Conservation (phyloP, 2,113 vertebrate species). For the Oncorhynchus clarkii region DNA sequence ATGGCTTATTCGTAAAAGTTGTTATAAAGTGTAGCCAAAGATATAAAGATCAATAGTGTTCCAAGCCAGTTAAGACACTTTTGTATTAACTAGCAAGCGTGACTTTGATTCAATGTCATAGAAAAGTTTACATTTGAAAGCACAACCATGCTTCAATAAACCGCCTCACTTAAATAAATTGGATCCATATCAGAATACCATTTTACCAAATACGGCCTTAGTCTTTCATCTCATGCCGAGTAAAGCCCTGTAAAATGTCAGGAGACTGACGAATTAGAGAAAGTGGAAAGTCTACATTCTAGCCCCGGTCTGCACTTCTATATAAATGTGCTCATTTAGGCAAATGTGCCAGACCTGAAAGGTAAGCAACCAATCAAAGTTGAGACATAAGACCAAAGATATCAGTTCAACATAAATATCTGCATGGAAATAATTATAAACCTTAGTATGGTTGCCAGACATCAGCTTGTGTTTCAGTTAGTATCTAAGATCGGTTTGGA, state of each 20-base stretch:
- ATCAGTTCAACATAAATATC: slow-evolving; percentile 17
- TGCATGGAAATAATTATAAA: slow-evolving; percentile 42
- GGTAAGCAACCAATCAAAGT: slow-evolving; percentile 4
- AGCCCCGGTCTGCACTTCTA: too few species aligned
- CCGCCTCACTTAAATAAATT: too few species aligned
- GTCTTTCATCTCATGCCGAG: too few species aligned
- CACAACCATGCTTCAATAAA: slow-evolving; percentile 1
- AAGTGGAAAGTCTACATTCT: too few species aligned
- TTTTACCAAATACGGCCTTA: too few species aligned
- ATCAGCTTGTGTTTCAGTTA: slow-evolving; percentile 27
- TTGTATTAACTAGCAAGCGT: too few species aligned
- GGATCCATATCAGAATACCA: too few species aligned
- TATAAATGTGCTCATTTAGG: not conserved
- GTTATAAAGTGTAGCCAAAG: too few species aligned
- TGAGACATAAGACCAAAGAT: slow-evolving; percentile 8
- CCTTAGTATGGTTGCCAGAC: slow-evolving; percentile 31
- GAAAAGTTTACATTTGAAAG: slow-evolving; percentile 1
- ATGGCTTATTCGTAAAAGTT: too few species aligned
- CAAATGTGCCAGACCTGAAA: not conserved
- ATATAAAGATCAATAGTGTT: not conserved
- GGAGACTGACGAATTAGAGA: too few species aligned
- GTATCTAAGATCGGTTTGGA: not conserved
- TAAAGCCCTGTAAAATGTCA: too few species aligned
- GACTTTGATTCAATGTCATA: not conserved
- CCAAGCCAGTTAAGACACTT: too few species aligned